These are phyloP conservation scores for Hypothenemus hampei DNA, from an alignment of 1,140 invertebrate species.

Conservation along the genomic window DNA sequence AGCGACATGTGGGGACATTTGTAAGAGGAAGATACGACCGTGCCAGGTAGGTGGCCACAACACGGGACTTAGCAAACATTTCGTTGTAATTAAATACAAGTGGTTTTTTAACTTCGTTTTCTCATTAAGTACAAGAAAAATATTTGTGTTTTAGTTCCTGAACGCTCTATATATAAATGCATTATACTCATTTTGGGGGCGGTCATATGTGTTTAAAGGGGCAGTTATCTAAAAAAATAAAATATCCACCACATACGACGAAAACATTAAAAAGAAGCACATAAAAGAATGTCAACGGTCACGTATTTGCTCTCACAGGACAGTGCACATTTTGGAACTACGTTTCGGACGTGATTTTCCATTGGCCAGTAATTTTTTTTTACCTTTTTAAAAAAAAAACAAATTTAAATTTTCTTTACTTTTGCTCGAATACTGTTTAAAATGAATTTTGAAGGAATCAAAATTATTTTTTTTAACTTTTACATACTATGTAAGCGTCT, in stretches of 20 bases:
- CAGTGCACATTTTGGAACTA: conserved; percentile 4
- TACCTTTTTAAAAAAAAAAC: not conserved
- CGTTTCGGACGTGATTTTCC: conserved; percentile 1
- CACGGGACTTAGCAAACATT: conserved; percentile 24
- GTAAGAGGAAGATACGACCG: conserved; percentile 38
- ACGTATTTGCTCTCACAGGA: conserved; percentile 1
- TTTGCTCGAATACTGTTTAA: too few relatives aligned
- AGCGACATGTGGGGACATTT: conserved; percentile 43
- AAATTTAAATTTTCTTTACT: not conserved
- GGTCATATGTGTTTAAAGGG: conserved; percentile 10
- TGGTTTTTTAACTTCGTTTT: conserved; percentile 30
- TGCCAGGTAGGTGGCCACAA: conserved; percentile 35
- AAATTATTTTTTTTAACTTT: too few relatives aligned
- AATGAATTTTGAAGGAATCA: too few relatives aligned
- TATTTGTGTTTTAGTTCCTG: too few relatives aligned
- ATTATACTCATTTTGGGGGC: not conserved
- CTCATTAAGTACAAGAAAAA: too few relatives aligned
- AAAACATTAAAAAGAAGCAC: conserved; percentile 24
- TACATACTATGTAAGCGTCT: not conserved
- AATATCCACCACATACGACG: conserved; percentile 21
- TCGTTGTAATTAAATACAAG: conserved; percentile 32
- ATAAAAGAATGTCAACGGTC: conserved; percentile 2
- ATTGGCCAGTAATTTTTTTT: not conserved
- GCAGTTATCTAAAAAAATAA: conserved; percentile 15
- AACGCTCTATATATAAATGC: too few relatives aligned